A percentile compares a stretch with the other conserved stretches of the same genome.
phyloP scores from a whole-genome alignment of 2,113 vertebrate genomes.

The Harpagus bidentatus region DNA sequence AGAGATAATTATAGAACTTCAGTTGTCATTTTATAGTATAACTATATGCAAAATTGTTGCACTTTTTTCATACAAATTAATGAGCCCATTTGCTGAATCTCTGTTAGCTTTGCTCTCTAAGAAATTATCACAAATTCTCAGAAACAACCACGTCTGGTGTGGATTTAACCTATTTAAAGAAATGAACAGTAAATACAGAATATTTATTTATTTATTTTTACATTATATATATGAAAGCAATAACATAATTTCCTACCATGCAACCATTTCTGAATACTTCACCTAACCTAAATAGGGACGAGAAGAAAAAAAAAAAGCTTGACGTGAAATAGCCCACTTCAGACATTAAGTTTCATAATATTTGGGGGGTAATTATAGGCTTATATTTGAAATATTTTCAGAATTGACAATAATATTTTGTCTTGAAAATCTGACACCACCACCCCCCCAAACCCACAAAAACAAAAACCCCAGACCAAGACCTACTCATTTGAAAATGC shows the following conservation, averaged over 20 bases:
- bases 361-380: neutral
- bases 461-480: neutral
- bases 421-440: neutral
- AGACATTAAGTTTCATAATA: neutral
- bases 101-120: neutral
- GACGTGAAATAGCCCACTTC: neutral
- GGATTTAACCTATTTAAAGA: neutral
- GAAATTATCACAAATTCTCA: neutral
- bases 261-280: neutral
- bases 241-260: neutral
- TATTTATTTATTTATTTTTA: neutral
- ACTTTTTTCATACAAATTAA: neutral
- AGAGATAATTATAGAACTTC: neutral
- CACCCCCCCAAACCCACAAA: neutral
- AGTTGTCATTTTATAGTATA: neutral
- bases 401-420: neutral
- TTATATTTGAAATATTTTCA: neutral
- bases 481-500: neutral
- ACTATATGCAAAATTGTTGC: neutral
- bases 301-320: neutral
- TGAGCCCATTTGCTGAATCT: neutral
- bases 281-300: neutral
- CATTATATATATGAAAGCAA: neutral
- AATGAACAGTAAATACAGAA: neutral
- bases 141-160: neutral